These are phyloP conservation scores for Podocnemis expansa DNA, from an alignment of 2,113 vertebrate species.

Conservation along the genomic window DNA sequence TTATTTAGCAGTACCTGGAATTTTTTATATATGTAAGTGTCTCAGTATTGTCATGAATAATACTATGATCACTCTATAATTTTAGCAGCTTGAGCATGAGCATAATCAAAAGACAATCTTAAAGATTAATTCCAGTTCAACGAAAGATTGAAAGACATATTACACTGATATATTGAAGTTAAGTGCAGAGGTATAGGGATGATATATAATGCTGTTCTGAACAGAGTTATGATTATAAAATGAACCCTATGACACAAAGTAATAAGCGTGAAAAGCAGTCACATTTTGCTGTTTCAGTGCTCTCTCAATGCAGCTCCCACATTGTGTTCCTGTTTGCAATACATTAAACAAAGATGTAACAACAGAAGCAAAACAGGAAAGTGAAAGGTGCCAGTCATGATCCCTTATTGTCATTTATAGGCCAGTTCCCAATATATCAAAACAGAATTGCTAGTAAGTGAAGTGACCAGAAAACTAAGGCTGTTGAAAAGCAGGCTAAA, in stretches of 20 bases:
- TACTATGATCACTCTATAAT: background rate
- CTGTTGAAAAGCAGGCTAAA: background rate
- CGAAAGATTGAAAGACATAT: background rate
- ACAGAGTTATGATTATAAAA: background rate
- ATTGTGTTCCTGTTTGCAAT: background rate
- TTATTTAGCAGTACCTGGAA: background rate
- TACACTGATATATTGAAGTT: background rate
- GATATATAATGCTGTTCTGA: background rate
- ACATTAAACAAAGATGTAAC: background rate
- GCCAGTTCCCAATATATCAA: fast-evolving
- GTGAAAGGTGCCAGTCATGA: background rate
- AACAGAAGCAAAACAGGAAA: background rate
- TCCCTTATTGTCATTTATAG: background rate
- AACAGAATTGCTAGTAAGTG: background rate
- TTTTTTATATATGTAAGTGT: background rate
- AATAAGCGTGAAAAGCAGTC: background rate
- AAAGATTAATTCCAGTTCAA: background rate
- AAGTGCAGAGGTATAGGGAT: background rate
- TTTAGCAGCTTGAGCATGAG: background rate
- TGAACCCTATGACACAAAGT: fast-evolving
- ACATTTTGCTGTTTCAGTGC: background rate
- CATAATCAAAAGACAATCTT: background rate
- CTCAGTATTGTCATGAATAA: background rate
- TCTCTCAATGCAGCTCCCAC: fast-evolving
- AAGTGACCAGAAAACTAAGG: background rate